phyloP scores from a whole-genome alignment of 2,888 invertebrate genomes.

The Aphodius granarius region DNA sequence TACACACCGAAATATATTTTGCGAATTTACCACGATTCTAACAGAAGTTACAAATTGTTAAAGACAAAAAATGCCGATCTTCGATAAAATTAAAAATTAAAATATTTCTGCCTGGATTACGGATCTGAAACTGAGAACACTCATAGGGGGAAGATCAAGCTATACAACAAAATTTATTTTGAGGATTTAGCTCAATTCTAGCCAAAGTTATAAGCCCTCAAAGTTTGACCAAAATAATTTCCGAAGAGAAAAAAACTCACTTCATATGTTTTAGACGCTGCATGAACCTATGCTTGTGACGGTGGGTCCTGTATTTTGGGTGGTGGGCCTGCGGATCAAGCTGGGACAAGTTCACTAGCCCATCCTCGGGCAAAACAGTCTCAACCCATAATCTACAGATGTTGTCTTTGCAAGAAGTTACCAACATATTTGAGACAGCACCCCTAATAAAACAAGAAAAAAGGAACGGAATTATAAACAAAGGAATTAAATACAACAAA shows the following conservation, averaged over 20 bases:
- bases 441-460: too few species aligned
- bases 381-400: slow-evolving; percentile 99
- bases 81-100: too few species aligned
- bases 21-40: too few species aligned
- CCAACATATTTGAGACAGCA: slow-evolving; percentile 95
- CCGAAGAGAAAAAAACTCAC: slow-evolving; percentile 56
- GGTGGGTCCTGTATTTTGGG: slow-evolving; percentile 81
- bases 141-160: not conserved
- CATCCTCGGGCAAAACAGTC: slow-evolving; percentile 95
- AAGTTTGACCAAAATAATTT: slow-evolving; percentile 9
- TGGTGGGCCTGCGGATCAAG: slow-evolving; percentile 69
- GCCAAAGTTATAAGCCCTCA: not conserved
- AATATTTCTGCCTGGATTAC: not conserved
- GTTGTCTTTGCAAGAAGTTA: slow-evolving; percentile 97
- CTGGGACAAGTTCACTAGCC: slow-evolving; percentile 71
- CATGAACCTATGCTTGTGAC: slow-evolving; percentile 95
- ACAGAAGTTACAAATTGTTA: too few species aligned
- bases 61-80: too few species aligned
- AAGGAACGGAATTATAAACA: too few species aligned
- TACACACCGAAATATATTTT: too few species aligned
- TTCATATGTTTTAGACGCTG: slow-evolving; percentile 97
- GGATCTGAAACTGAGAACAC: too few species aligned
- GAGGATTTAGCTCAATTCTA: not conserved
- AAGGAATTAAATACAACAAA: not conserved
- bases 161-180: not conserved